Evolutionary conservation across 2,888 invertebrate genomes (phyloP), one percentile per base, ranked within the genome.

Genomic region (Hedychridium roseum): DNA sequence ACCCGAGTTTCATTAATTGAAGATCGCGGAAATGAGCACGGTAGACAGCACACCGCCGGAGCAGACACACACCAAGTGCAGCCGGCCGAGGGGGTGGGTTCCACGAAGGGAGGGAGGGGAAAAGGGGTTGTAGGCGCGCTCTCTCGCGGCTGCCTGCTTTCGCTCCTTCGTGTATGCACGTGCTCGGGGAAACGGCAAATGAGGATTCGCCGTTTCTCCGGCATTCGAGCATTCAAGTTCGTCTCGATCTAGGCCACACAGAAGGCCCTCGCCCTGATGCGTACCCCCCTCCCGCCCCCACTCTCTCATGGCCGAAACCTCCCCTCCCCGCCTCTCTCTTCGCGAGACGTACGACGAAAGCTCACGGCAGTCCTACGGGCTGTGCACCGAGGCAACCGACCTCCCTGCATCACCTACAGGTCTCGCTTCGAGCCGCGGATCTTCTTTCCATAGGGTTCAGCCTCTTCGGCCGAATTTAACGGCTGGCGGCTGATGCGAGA

Each of bases 1-100:
- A 76, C 68, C 77, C 76, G 76, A 78, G 78, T 78, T 79, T 78
- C 78, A 79, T 79, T 79, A 79, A 78, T 79, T 79, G 76, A 77
- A 78, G 78, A 79, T 78, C 78, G 77, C 76, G 73, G 70, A 72
- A 77, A 76, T 74, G 78, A 76, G 71, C 74, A 66, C 67, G 70
- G 62, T 70, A 74, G 76, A 76, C 76, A 71, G 70, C 69, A 66
- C n/a, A n/a, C n/a, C n/a, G 59, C 68, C 61, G 66, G 54, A 67
- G 70, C 68, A 71, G 71, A 66, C 71, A 61, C 68, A 64, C 58
- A 53, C 54, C 55, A 48, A 46, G 56, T 50, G 63, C 48, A 20
- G 12, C 18, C 31, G 31, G 16, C 15, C 12, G 31, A 6, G 9
- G 18, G 17, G n/a, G n/a, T n/a, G n/a, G n/a, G n/a, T n/a, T n/a